Evolutionary conservation across 2,888 invertebrate species (phyloP).

Genomic region (Chrysolina oricalcia): DNA sequence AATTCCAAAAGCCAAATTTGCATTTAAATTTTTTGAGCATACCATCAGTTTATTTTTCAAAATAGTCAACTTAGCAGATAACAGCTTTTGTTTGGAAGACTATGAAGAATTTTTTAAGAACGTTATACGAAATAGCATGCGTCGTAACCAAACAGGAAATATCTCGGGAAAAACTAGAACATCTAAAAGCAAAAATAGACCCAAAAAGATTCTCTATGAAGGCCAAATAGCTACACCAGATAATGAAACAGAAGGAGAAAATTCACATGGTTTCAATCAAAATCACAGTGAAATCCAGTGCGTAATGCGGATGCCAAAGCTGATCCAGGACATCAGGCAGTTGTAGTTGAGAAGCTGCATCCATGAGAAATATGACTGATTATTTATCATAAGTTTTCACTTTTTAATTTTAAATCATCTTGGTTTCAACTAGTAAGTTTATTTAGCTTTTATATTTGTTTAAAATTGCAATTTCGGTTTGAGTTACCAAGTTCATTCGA

Average conservation of each 20-base stretch:
- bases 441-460: neutral
- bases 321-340: neutral
- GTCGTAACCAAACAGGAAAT: slow-evolving; percentile 21
- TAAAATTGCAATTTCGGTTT: neutral
- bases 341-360: slow-evolving; percentile 1
- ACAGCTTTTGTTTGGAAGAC: slow-evolving; percentile 40
- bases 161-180: slow-evolving; percentile 12
- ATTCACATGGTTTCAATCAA: too few species aligned
- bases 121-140: slow-evolving; percentile 41
- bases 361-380: neutral
- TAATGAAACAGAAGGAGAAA: too few species aligned
- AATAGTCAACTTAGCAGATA: slow-evolving; percentile 40
- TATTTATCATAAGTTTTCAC: neutral
- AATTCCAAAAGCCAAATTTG: slow-evolving; percentile 47
- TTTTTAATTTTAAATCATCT: neutral
- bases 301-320: too few species aligned
- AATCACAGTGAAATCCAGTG: too few species aligned
- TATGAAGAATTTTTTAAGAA: slow-evolving; percentile 51
- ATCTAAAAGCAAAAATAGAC: slow-evolving; percentile 38
- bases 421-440: neutral
- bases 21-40: slow-evolving; percentile 49
- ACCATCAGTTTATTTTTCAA: slow-evolving; percentile 47
- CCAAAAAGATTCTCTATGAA: neutral
- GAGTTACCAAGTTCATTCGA: neutral
- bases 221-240: too few species aligned